phyloP scores from a whole-genome alignment of 2,113 vertebrate genomes.

The Synodontis membranacea region DNA sequence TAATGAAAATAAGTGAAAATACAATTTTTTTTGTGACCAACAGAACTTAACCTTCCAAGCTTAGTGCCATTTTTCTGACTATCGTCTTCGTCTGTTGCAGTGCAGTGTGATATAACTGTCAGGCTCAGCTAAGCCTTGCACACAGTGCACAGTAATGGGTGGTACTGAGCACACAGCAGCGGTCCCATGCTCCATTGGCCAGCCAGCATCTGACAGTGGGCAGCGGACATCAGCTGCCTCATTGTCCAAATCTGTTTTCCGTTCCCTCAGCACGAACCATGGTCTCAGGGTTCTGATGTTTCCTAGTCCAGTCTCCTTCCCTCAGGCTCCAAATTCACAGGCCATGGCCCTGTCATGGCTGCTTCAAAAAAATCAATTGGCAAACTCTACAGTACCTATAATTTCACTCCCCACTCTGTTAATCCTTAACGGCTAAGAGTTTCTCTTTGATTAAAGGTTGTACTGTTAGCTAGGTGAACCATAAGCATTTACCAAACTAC shows the following conservation, averaged over 20 bases:
- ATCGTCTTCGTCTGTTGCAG: slow-evolving; percentile 1
- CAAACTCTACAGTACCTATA: background rate
- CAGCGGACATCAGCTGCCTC: slow-evolving; percentile 25
- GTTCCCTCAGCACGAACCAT: slow-evolving; percentile 22
- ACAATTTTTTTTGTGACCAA: background rate
- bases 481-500: slow-evolving; percentile 7
- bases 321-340: background rate
- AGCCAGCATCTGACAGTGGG: slow-evolving; percentile 33
- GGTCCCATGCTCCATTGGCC: slow-evolving; percentile 24
- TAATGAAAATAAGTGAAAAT: background rate
- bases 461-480: slow-evolving; percentile 14
- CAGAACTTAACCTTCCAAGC: background rate
- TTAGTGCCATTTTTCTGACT: slow-evolving; percentile 5
- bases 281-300: slow-evolving; percentile 18
- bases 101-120: slow-evolving; percentile 34
- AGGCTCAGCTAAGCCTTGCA: slow-evolving; percentile 24
- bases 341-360: background rate
- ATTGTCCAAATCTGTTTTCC: slow-evolving; percentile 40
- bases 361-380: background rate
- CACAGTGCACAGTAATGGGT: slow-evolving; percentile 31
- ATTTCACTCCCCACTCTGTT: background rate
- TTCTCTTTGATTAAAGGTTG: slow-evolving; percentile 26
- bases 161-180: slow-evolving; percentile 32
- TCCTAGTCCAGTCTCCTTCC: slow-evolving; percentile 6
- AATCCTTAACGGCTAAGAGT: slow-evolving; percentile 3